A percentile compares a stretch with the other conserved stretches of the same genome.
Evolutionary conservation across 92 coral and sea anemone genomes (phyloP).

Genomic region (Muricea muricata): DNA sequence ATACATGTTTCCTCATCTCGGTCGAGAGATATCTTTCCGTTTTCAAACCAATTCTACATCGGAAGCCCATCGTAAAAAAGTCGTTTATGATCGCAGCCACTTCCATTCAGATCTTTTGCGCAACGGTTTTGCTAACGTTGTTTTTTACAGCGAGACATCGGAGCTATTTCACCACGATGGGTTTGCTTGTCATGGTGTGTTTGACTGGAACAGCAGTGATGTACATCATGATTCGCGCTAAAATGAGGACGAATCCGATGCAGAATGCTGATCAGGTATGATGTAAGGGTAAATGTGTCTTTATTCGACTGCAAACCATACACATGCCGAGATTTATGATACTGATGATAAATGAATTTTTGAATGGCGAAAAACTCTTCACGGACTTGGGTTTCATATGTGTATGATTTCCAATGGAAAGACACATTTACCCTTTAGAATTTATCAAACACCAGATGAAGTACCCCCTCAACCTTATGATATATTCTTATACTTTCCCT

Average conservation of each 20-base stretch:
- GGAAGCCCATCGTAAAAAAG: constrained; percentile 28
- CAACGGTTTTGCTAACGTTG: not conserved
- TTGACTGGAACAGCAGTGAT: not conserved
- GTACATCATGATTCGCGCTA: constrained; percentile 9
- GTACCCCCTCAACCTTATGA: too few relatives aligned
- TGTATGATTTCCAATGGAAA: too few relatives aligned
- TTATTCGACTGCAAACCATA: too few relatives aligned
- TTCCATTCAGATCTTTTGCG: not conserved
- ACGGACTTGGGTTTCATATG: too few relatives aligned
- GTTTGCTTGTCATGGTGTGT: not conserved
- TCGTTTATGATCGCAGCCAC: constrained; percentile 3
- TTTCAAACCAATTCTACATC: constrained; percentile 31
- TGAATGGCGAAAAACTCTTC: too few relatives aligned
- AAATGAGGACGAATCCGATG: not conserved
- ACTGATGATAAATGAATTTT: too few relatives aligned
- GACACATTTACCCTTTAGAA: too few relatives aligned
- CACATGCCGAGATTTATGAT: too few relatives aligned
- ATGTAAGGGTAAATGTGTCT: too few relatives aligned
- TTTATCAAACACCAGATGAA: too few relatives aligned
- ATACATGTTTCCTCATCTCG: constrained; percentile 30
- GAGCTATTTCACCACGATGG: not conserved
- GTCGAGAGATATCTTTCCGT: constrained; percentile 39
- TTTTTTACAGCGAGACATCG: not conserved
- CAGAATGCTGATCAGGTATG: constrained; percentile 4
- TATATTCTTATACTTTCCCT: too few relatives aligned